These are phyloP conservation scores for Cynopterus sphinx DNA, from an alignment of 2,797 vertebrate species.

Conservation along the genomic window DNA sequence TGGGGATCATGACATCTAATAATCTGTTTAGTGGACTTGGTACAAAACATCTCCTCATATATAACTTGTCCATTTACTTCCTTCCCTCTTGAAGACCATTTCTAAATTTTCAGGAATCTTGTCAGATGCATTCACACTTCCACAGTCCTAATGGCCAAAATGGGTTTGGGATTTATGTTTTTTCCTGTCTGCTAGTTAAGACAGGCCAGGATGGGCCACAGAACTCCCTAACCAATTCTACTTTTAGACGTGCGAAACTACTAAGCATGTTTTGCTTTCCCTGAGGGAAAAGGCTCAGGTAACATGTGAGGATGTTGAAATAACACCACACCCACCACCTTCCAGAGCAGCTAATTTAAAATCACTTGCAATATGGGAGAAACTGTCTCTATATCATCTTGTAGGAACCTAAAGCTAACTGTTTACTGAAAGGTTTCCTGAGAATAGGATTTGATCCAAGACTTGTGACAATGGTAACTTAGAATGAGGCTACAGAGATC, in stretches of 20 bases:
- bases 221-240: not conserved
- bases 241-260: constrained; percentile 54
- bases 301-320: constrained; percentile 68
- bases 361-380: constrained; percentile 72
- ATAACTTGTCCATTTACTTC: not conserved
- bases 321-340: constrained; percentile 74
- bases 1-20: not conserved
- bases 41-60: not conserved
- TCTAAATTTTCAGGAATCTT: not conserved
- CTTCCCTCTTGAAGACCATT: not conserved
- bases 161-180: not conserved
- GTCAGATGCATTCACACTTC: not conserved
- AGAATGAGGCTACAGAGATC: constrained; percentile 77
- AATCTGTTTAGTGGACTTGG: not conserved
- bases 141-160: not conserved
- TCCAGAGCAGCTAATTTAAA: constrained; percentile 74
- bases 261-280: constrained; percentile 55
- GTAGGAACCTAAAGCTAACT: constrained; percentile 67
- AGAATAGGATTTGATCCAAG: constrained; percentile 79
- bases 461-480: constrained; percentile 71
- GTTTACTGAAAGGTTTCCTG: constrained; percentile 74
- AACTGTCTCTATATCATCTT: constrained; percentile 68
- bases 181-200: not conserved
- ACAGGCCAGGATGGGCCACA: not conserved
- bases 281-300: constrained; percentile 64